phyloP scores from a whole-genome alignment of 1,140 invertebrate species.

The Bemisia tabaci region DNA sequence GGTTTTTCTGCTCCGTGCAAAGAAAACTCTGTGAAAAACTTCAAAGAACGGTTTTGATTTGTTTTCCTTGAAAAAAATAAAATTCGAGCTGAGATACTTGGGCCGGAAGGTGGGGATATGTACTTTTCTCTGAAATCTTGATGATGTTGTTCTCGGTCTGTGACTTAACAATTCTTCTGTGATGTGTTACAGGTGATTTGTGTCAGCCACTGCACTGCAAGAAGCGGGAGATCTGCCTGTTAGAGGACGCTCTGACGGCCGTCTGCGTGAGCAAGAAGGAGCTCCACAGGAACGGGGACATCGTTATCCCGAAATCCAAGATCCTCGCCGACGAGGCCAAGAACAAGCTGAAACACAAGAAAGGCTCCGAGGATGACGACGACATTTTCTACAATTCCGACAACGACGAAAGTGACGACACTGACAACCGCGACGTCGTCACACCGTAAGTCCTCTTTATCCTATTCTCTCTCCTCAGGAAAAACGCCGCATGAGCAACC shows the following conservation, averaged over 20 bases:
- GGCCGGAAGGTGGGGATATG: too few species aligned
- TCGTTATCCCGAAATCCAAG: conserved; percentile 39
- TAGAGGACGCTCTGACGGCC: conserved; percentile 72
- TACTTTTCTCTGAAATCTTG: too few species aligned
- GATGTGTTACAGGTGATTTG: conserved; percentile 51
- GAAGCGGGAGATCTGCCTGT: conserved; percentile 70
- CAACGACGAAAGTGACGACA: conserved; percentile 45
- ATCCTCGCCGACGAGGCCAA: conserved; percentile 36
- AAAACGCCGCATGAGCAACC: too few species aligned
- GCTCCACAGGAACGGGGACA: conserved; percentile 54
- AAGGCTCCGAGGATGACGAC: conserved; percentile 48
- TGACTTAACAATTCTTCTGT: too few species aligned
- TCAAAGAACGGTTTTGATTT: too few species aligned
- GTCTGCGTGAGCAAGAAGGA: conserved; percentile 78
- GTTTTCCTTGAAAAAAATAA: too few species aligned
- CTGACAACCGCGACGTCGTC: conserved; percentile 20
- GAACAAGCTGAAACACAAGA: conserved; percentile 17
- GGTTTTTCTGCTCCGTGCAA: too few species aligned
- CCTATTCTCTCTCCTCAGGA: too few species aligned
- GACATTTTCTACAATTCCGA: conserved; percentile 32
- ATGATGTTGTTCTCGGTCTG: too few species aligned
- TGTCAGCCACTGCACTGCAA: conserved; percentile 75
- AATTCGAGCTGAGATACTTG: too few species aligned
- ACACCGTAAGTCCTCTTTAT: background rate
- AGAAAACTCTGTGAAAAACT: too few species aligned